A percentile compares a stretch with the other conserved stretches of the same genome.
phyloP scores from a whole-genome alignment of 2,797 vertebrate genomes.

The Merluccius polli region DNA sequence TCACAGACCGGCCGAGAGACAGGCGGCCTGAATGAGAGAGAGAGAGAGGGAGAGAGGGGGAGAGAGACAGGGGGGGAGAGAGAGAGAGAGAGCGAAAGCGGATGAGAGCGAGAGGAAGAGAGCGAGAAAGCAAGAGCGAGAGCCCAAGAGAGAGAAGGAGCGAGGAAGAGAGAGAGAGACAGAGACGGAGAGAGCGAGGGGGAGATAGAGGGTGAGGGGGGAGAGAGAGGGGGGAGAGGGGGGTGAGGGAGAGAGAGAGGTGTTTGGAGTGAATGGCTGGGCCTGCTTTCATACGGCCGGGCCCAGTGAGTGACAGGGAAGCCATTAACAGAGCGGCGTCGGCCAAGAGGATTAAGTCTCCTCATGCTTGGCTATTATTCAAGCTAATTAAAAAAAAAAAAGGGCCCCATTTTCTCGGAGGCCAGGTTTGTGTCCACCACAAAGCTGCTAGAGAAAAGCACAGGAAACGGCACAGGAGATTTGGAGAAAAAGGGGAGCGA shows the following conservation, averaged over 20 bases:
- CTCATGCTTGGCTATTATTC: conserved; percentile 79
- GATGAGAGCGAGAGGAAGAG: neutral
- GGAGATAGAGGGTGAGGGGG: neutral
- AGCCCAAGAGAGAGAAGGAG: neutral
- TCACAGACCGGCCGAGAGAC: neutral
- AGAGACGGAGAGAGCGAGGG: neutral
- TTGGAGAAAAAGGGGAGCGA: neutral
- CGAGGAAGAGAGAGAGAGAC: neutral
- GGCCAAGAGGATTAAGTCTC: conserved; percentile 76
- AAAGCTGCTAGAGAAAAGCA: conserved; percentile 68
- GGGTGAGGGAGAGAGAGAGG: conserved; percentile 54
- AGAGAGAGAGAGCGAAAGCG: neutral
- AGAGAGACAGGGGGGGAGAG: neutral
- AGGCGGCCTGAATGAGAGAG: neutral
- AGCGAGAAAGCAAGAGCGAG: neutral
- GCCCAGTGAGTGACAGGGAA: conserved; percentile 77
- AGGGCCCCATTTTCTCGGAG: conserved; percentile 60
- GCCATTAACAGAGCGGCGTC: conserved; percentile 72
- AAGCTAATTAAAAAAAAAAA: conserved; percentile 70
- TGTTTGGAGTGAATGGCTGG: conserved; percentile 71
- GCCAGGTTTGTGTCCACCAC: conserved; percentile 71
- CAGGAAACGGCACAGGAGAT: conserved; percentile 62
- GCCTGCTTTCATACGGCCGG: conserved; percentile 66
- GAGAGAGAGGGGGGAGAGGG: neutral
- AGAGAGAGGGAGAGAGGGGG: neutral